Evolutionary conservation across 2,797 vertebrate species (phyloP).

Genomic region (Erpetoichthys calabaricus): DNA sequence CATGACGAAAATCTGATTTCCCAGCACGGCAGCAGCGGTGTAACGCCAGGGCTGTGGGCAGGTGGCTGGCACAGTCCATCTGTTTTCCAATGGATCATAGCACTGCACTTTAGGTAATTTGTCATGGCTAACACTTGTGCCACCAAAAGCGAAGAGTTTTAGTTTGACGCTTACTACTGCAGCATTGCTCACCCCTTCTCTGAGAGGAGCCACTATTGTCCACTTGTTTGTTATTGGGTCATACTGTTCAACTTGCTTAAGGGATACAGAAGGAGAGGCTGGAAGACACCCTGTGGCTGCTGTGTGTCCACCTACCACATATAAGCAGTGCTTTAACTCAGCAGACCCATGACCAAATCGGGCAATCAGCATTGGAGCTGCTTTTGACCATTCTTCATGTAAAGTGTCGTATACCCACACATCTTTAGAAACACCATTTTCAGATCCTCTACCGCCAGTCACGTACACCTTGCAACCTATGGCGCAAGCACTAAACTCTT

Average conservation of each 20-base stretch:
- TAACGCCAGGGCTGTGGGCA: conserved; percentile 97
- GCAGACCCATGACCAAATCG: conserved; percentile 91
- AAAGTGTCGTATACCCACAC: conserved; percentile 97
- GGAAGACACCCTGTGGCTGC: conserved; percentile 89
- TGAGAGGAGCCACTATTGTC: conserved; percentile 91
- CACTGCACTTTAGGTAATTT: conserved; percentile 96
- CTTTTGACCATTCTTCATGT: conserved; percentile 95
- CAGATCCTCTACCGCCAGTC: conserved; percentile 85
- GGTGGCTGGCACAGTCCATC: conserved; percentile 87
- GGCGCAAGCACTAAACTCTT: conserved; percentile 94
- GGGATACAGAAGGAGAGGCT: conserved; percentile 87
- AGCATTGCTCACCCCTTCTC: conserved; percentile 92
- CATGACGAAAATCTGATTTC: conserved; percentile 97
- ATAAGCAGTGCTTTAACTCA: conserved; percentile 88
- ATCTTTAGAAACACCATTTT: conserved; percentile 93
- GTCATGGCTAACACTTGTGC: conserved; percentile 89
- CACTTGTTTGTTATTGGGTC: conserved; percentile 90
- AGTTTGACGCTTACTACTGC: conserved; percentile 94
- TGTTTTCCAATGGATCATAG: conserved; percentile 90
- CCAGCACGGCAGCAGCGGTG: conserved; percentile 89
- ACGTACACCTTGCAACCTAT: conserved; percentile 97
- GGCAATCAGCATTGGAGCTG: conserved; percentile 92
- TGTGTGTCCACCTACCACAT: conserved; percentile 89
- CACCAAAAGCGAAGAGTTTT: conserved; percentile 91
- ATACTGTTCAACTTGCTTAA: conserved; percentile 95